Evolutionary conservation across 2,113 vertebrate genomes (phyloP), one percentile per base, ranked within the genome.

Genomic region (Chaetodon auriga): DNA sequence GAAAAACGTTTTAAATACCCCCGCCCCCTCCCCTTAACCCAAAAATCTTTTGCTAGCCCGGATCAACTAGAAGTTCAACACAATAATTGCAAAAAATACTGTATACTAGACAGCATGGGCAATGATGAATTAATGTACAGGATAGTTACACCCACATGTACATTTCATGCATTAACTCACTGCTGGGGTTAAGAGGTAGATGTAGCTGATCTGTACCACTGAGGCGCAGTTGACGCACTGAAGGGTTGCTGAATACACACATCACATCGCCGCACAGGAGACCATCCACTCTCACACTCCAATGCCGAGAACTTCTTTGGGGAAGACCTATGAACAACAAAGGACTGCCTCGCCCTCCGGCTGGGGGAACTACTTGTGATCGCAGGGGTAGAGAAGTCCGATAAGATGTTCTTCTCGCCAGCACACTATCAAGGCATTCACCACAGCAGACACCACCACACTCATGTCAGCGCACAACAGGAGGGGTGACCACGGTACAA

Each of bases 391-490:
- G 91, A 83, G 92, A 84, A 82, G 82, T 93, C 92, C 84, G 16
- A 91, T 78, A 87, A 81, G 93, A 72, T 30, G 93, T 38, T 95
- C 91, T 85, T 92, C 90, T 91, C 75, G 85, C 81, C 89, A 91
- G 87, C 84, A 89, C 90, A 95, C 91, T 94, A 95, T 90, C 92
- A 90, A 82, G 92, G 94, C 88, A 93, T 89, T 95, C 94, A 93
- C 66, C 90, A 87, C 90, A 89, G 94, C 77, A 81, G 94, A 91
- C 88, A 94, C 88, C 94, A 93, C 90, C 90, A 93, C 84, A 95
- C 90, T 89, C 89, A 91, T 82, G 90, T 83, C 90, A 91, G 81
- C 79, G 75, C 79, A 93, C 83, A 90, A 93, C 83, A 75, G 92
- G 92, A 90, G 64, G 81, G 85, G 63, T 4, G 89, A 90, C 84